Conservation (phyloP, 2,888 invertebrate species). For the Galerucella pusilla region DNA sequence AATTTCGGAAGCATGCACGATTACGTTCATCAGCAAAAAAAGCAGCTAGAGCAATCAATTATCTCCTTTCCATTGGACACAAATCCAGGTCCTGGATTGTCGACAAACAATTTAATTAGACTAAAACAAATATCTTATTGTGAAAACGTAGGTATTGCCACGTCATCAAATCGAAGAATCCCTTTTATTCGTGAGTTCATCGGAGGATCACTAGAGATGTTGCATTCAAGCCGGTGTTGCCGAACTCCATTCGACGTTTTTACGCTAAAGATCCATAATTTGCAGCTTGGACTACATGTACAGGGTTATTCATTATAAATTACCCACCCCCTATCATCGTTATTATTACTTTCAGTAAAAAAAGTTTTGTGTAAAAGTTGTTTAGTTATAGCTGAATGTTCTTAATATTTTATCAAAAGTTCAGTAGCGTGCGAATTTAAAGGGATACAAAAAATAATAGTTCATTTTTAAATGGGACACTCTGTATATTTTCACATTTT, state of each 20-base stretch:
- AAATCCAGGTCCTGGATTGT: slow-evolving; percentile 36
- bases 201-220: slow-evolving; percentile 52
- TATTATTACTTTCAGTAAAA: too few relatives aligned
- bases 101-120: slow-evolving; percentile 60
- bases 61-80: slow-evolving; percentile 26
- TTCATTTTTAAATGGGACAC: too few relatives aligned
- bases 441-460: too few relatives aligned
- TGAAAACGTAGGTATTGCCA: slow-evolving; percentile 55
- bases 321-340: too few relatives aligned
- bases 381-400: too few relatives aligned
- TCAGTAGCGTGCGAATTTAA: too few relatives aligned
- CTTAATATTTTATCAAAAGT: too few relatives aligned
- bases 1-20: slow-evolving; percentile 10
- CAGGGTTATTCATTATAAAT: too few relatives aligned
- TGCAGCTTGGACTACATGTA: too few relatives aligned
- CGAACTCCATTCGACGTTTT: background rate
- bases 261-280: background rate
- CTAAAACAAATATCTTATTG: slow-evolving; percentile 59
- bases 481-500: too few relatives aligned
- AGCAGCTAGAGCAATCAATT: slow-evolving; percentile 38
- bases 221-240: slow-evolving; percentile 46
- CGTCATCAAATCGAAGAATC: slow-evolving; percentile 54
- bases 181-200: slow-evolving; percentile 59
- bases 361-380: too few relatives aligned
- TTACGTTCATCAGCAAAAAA: slow-evolving; percentile 30